These are phyloP conservation scores for Neuroterus valhalla DNA, from an alignment of 1,140 invertebrate species.

Conservation along the genomic window DNA sequence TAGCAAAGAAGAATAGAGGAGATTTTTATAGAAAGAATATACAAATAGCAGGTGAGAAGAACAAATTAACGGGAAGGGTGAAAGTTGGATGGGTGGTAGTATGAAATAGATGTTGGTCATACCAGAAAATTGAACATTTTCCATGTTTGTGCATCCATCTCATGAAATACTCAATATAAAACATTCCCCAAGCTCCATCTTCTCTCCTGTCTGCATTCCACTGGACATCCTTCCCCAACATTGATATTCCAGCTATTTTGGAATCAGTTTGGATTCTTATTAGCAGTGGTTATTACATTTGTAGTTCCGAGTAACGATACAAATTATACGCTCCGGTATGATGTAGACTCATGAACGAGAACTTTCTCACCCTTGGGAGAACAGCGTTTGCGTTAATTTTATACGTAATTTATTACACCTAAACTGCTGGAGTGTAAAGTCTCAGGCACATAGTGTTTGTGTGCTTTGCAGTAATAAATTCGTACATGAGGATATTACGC, in stretches of 20 bases:
- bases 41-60: too few relatives aligned
- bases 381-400: slow-evolving; percentile 21
- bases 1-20: too few relatives aligned
- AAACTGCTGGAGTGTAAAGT: slow-evolving; percentile 18
- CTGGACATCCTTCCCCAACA: slow-evolving; percentile 23
- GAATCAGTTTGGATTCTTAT: slow-evolving; percentile 1
- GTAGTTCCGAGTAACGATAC: slow-evolving; percentile 18
- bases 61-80: too few relatives aligned
- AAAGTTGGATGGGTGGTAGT: too few relatives aligned
- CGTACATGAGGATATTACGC: slow-evolving; percentile 20
- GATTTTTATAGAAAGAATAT: too few relatives aligned
- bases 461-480: slow-evolving; percentile 3
- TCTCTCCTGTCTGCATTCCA: slow-evolving; percentile 38
- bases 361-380: slow-evolving; percentile 5
- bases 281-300: slow-evolving; percentile 28
- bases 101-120: too few relatives aligned
- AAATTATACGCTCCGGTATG: slow-evolving; percentile 19
- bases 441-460: slow-evolving; percentile 15
- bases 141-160: background rate
- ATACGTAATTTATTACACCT: slow-evolving; percentile 28
- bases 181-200: slow-evolving; percentile 21
- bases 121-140: background rate
- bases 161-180: background rate
- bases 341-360: slow-evolving; percentile 23
- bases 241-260: slow-evolving; percentile 40